phyloP scores from a whole-genome alignment of 2,113 vertebrate genomes.

The Orcinus orca region DNA sequence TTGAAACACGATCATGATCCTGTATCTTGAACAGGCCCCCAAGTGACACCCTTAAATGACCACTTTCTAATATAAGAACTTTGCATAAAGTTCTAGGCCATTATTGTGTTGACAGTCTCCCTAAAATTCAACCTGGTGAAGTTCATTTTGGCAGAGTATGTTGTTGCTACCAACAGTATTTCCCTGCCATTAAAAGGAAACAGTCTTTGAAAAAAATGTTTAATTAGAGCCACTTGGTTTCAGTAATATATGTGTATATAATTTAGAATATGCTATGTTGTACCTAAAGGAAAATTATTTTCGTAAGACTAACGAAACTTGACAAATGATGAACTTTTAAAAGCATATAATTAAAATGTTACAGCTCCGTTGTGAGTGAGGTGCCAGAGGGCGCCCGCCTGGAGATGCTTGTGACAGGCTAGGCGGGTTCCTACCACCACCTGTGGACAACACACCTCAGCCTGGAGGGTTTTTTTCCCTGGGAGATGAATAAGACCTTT shows the following conservation, averaged over 20 bases:
- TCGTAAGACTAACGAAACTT: slow-evolving; percentile 23
- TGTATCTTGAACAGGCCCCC: background rate
- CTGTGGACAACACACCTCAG: background rate
- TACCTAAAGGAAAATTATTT: slow-evolving; percentile 42
- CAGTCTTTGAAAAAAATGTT: slow-evolving; percentile 14
- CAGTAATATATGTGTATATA: background rate
- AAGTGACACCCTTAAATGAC: background rate
- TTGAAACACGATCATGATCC: background rate
- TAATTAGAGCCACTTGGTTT: slow-evolving; percentile 40
- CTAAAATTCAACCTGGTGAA: background rate
- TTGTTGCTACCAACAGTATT: background rate
- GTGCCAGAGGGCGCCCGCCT: background rate
- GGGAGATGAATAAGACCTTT: background rate
- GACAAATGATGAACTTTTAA: slow-evolving; percentile 20
- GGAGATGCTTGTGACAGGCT: background rate
- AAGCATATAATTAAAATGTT: background rate
- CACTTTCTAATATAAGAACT: background rate
- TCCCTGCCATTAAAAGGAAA: slow-evolving; percentile 1
- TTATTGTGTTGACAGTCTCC: background rate
- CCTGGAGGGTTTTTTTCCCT: background rate
- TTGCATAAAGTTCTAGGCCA: background rate
- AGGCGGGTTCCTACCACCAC: background rate
- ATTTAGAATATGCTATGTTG: slow-evolving; percentile 20
- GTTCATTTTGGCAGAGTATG: background rate
- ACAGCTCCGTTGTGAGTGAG: background rate